Percentiles rank a stretch among this genome's conserved stretches.
phyloP scores from a whole-genome alignment of 2,888 invertebrate genomes.

The Leptothorax acervorum region DNA sequence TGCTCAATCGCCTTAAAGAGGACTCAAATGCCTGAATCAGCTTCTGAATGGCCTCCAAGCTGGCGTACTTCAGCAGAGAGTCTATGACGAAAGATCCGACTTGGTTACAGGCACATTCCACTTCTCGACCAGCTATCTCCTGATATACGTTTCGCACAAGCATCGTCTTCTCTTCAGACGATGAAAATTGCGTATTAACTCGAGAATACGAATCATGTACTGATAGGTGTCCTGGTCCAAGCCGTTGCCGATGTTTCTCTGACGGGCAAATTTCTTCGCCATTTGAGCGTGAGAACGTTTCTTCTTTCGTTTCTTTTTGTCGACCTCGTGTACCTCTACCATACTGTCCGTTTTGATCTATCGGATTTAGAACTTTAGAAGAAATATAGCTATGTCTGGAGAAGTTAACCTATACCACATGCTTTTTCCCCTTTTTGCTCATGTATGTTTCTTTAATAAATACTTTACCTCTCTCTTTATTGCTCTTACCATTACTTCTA shows the following conservation, averaged over 20 bases:
- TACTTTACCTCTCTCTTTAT: background rate
- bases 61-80: constrained; percentile 90
- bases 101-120: constrained; percentile 92
- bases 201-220: constrained; percentile 92
- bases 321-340: background rate
- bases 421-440: background rate
- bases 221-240: constrained; percentile 91
- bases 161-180: constrained; percentile 90
- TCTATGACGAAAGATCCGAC: constrained; percentile 93
- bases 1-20: constrained; percentile 90
- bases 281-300: constrained; percentile 90
- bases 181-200: constrained; percentile 90
- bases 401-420: background rate
- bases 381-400: background rate
- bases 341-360: background rate
- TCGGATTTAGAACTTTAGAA: background rate
- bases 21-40: constrained; percentile 89
- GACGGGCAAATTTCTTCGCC: constrained; percentile 92
- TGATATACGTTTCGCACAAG: constrained; percentile 92
- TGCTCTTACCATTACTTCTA: no score
- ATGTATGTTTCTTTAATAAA: background rate
- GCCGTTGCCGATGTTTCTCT: constrained; percentile 90
- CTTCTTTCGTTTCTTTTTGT: constrained; percentile 87
- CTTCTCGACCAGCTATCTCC: constrained; percentile 90
- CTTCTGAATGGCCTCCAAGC: constrained; percentile 88